These are phyloP conservation scores for Lasiurus cinereus DNA, from an alignment of 2,113 vertebrate genomes.

Conservation along the genomic window DNA sequence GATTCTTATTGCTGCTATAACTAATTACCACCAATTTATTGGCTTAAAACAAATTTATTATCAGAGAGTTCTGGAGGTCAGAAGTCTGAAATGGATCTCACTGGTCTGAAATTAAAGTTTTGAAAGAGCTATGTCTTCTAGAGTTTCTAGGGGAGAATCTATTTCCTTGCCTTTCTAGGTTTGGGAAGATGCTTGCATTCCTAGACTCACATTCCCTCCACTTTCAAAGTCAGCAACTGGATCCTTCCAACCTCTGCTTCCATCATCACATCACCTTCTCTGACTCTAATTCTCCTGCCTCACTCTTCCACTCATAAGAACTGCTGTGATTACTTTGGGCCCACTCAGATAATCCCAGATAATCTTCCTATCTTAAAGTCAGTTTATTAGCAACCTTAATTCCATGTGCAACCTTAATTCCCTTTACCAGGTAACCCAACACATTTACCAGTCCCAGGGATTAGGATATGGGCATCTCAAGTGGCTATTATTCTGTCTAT, in stretches of 20 bases:
- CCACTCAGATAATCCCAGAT: not conserved
- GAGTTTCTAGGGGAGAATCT: not conserved
- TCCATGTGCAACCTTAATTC: not conserved
- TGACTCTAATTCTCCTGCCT: not conserved
- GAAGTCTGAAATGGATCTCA: not conserved
- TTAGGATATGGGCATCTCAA: rapidly evolving
- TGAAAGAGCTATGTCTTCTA: not conserved
- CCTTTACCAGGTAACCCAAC: not conserved
- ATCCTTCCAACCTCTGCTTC: not conserved
- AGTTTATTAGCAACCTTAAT: not conserved
- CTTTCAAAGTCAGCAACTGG: not conserved
- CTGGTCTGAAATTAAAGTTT: not conserved
- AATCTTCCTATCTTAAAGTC: not conserved
- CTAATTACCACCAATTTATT: not conserved
- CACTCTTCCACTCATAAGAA: not conserved
- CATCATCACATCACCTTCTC: not conserved
- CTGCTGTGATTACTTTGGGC: not conserved
- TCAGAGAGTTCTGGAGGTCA: not conserved
- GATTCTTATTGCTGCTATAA: not conserved
- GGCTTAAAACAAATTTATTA: not conserved
- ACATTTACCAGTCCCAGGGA: not conserved
- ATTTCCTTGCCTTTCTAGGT: not conserved
- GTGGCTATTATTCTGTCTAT: too few relatives aligned
- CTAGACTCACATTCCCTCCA: too few relatives aligned
- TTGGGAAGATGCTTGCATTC: not conserved